Percentiles rank a stretch among this genome's conserved stretches.
Evolutionary conservation across 2,797 vertebrate species (phyloP).

Genomic region (Bradypus variegatus): DNA sequence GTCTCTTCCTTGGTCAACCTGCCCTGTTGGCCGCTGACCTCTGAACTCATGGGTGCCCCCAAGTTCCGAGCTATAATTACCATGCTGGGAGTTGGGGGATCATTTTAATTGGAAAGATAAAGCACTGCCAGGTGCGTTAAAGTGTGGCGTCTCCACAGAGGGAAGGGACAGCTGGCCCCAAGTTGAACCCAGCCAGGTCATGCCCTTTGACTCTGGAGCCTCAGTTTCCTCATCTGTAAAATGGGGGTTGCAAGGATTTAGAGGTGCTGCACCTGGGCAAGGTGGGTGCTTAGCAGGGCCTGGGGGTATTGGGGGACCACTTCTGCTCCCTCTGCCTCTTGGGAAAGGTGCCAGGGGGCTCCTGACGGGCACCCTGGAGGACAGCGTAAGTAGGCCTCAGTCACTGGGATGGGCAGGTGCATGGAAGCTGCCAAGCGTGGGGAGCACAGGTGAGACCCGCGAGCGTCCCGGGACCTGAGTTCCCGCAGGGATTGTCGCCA

Average conservation of each 20-base stretch:
- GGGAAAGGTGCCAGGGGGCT: neutral
- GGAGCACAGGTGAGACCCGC: neutral
- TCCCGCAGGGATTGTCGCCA: neutral
- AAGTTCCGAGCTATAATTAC: neutral
- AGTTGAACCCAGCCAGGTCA: neutral
- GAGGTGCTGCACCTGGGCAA: no score
- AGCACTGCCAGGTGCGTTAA: accelerated
- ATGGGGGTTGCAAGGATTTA: neutral
- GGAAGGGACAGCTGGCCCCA: neutral
- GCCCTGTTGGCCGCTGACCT: neutral
- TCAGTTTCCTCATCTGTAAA: neutral
- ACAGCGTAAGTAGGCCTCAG: accelerated
- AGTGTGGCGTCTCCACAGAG: accelerated
- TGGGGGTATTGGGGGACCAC: no score
- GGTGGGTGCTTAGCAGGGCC: no score
- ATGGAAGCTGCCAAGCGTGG: no score
- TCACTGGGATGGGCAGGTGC: neutral
- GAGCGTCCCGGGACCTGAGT: neutral
- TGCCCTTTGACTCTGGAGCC: neutral
- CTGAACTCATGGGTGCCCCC: neutral
- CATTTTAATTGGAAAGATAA: no score
- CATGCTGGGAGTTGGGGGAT: no score
- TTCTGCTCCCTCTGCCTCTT: no score
- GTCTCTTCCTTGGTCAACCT: neutral
- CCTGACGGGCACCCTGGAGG: neutral